A percentile compares a stretch with the other conserved stretches of the same genome.
These are phyloP conservation scores for Plectrocnemia conspersa DNA, from an alignment of 1,140 invertebrate species.

Conservation along the genomic window DNA sequence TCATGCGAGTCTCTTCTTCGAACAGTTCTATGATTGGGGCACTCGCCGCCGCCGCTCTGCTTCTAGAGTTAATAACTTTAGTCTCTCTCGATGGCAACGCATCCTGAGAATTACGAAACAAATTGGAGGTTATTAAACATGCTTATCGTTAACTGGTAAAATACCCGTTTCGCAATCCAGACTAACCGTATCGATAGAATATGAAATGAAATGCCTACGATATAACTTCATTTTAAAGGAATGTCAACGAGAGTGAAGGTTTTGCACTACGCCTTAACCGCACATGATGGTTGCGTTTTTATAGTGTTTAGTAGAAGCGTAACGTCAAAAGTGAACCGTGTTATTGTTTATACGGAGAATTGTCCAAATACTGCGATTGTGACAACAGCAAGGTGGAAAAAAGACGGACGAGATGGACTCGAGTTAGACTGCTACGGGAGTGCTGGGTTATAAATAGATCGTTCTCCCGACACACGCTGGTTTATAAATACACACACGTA, in stretches of 20 bases:
- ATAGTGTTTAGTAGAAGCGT: too few species aligned
- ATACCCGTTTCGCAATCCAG: not conserved
- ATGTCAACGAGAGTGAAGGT: too few species aligned
- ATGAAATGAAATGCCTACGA: not conserved
- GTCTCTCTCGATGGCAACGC: slow-evolving; percentile 20
- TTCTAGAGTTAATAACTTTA: slow-evolving; percentile 22
- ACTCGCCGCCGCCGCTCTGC: slow-evolving; percentile 30
- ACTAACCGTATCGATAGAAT: not conserved
- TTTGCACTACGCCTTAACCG: too few species aligned
- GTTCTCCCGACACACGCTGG: not conserved
- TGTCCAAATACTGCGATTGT: too few species aligned
- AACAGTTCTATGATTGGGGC: slow-evolving; percentile 61
- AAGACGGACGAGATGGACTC: not conserved
- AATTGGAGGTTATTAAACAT: not conserved
- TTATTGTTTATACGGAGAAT: too few species aligned
- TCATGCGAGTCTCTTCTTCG: slow-evolving; percentile 85
- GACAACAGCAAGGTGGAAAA: too few species aligned
- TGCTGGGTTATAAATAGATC: slow-evolving; percentile 4
- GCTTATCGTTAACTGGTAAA: not conserved
- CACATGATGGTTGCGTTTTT: too few species aligned
- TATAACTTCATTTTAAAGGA: too few species aligned
- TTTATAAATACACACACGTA: not conserved
- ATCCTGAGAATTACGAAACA: slow-evolving; percentile 24
- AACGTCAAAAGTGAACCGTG: too few species aligned
- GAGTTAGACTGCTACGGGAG: not conserved